Percentiles rank a stretch among this genome's conserved stretches.
Conservation (phyloP, 2,888 invertebrate species). For the Hirtodrosophila duncani region DNA sequence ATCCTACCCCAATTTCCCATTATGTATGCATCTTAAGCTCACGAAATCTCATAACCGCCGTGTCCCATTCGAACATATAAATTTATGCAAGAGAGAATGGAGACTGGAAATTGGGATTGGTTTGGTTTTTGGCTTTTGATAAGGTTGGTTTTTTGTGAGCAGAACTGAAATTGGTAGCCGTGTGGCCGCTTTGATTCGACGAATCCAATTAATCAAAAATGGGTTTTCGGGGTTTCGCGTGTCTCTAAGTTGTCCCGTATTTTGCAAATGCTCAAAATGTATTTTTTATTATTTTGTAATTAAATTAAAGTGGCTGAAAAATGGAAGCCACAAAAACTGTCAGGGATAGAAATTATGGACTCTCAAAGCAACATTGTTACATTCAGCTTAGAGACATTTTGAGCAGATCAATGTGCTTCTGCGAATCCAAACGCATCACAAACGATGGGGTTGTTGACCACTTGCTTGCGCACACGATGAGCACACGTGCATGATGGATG, state of each 20-base stretch:
- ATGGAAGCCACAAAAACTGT: too few relatives aligned
- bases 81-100: neutral
- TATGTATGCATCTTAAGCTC: conserved; percentile 50
- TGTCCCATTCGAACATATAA: conserved; percentile 34
- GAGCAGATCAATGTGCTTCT: conserved; percentile 99
- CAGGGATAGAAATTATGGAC: too few relatives aligned
- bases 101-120: too few relatives aligned
- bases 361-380: too few relatives aligned
- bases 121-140: too few relatives aligned
- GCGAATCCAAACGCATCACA: conserved; percentile 96
- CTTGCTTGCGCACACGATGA: conserved; percentile 99
- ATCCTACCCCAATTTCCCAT: conserved; percentile 63
- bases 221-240: too few relatives aligned
- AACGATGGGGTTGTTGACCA: conserved; percentile 99
- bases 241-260: conserved; percentile 21
- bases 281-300: neutral
- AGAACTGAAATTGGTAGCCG: conserved; percentile 33
- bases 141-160: neutral
- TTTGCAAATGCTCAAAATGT: neutral
- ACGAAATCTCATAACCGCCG: conserved; percentile 39
- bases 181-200: conserved; percentile 44
- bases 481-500: conserved; percentile 99
- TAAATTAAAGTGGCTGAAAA: too few relatives aligned
- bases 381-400: too few relatives aligned
- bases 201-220: conserved; percentile 56